Conservation (phyloP, 1,140 invertebrate genomes). For the Pseudomyrmex concolor region DNA sequence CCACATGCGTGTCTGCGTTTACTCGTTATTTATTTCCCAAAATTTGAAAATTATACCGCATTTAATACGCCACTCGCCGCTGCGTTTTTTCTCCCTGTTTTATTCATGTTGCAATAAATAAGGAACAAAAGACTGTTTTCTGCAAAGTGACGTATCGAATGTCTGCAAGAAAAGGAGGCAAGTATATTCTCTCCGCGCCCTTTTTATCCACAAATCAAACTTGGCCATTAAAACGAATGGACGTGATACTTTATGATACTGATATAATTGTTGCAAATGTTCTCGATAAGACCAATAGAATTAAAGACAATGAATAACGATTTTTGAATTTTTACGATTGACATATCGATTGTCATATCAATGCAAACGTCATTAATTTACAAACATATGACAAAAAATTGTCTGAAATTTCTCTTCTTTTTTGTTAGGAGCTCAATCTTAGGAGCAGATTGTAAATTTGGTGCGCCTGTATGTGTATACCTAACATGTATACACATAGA, state of each 20-base stretch:
- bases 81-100: conserved; percentile 77
- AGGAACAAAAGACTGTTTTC: conserved; percentile 80
- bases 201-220: conserved; percentile 46
- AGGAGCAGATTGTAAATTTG: conserved; percentile 30
- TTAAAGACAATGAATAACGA: not conserved
- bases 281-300: not conserved
- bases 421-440: too few relatives aligned
- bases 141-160: conserved; percentile 73
- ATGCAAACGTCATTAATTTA: not conserved
- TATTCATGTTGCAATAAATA: conserved; percentile 85
- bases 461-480: not conserved
- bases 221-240: not conserved
- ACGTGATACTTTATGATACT: not conserved
- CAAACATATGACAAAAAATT: not conserved
- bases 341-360: too few relatives aligned
- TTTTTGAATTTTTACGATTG: conserved; percentile 6
- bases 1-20: conserved; percentile 81
- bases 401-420: conserved; percentile 6
- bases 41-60: conserved; percentile 85
- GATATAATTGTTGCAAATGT: conserved; percentile 33
- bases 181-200: not conserved
- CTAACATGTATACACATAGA: not conserved
- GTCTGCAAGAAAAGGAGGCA: conserved; percentile 48
- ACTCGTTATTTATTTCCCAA: conserved; percentile 84
- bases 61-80: conserved; percentile 80